These are phyloP conservation scores for Myrmecophaga tridactyla DNA, from an alignment of 2,113 vertebrate species.

Conservation along the genomic window DNA sequence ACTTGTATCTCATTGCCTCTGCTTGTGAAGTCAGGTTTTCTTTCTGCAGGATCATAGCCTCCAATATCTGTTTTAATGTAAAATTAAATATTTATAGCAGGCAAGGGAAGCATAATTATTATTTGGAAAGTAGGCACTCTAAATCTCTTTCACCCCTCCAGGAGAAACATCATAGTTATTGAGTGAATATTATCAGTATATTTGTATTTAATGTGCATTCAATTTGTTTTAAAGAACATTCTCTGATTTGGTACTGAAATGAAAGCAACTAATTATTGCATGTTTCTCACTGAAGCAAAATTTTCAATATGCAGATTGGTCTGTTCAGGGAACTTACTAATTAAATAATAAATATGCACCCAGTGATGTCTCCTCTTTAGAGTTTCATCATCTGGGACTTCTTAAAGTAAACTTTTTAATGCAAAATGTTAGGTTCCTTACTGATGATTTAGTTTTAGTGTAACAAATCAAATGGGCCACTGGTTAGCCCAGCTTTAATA, in stretches of 20 bases:
- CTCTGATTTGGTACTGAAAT: conserved; percentile 35
- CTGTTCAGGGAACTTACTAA: background rate
- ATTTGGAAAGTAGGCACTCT: background rate
- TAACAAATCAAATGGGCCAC: background rate
- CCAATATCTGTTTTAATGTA: conserved; percentile 48
- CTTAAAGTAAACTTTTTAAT: background rate
- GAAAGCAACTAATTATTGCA: background rate
- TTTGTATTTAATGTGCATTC: conserved; percentile 37
- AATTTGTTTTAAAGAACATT: conserved; percentile 37
- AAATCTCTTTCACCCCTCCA: background rate
- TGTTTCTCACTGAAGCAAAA: background rate
- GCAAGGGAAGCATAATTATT: background rate
- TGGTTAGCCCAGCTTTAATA: background rate
- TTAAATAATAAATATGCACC: background rate
- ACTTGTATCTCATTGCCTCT: conserved; percentile 29
- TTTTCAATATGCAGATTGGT: background rate
- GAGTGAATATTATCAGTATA: conserved; percentile 8
- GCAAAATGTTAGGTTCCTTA: background rate
- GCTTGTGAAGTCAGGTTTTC: conserved; percentile 56
- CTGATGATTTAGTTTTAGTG: background rate
- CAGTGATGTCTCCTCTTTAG: background rate
- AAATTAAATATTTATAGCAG: conserved; percentile 47
- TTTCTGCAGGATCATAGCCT: conserved; percentile 46
- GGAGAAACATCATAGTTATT: background rate
- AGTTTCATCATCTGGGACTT: background rate